Base-by-base conservation (phyloP, 2,888 invertebrate species). In the Sarcophaga caerulescens region DNA sequence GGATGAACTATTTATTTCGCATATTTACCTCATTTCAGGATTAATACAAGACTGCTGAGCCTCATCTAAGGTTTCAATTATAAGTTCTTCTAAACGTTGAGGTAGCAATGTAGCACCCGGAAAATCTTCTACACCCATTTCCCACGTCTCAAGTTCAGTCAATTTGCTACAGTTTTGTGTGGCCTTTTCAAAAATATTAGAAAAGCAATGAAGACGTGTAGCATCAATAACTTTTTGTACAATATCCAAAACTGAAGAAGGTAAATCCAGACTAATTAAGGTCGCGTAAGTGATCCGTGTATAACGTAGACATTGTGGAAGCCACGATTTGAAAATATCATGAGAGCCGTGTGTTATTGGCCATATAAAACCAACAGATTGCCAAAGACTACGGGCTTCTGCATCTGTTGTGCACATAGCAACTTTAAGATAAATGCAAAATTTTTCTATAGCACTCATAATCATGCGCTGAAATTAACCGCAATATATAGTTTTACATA, bases 171-270 rank as follows among this genome's bases (percentile, higher is more conserved):
- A 95, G 88, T 96, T 96, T 87, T 96, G 96, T 21, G 96, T 96
- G 0, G 98, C 96, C 90, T 98, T 97, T 90, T 97, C 97, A 81
- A 99, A 96, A 88, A 98, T 95, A 85, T 96, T 96, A 11, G 95
- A 95, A 94, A 98, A 96, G 89, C 98, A 98, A 92, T 97, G 96
- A 80, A 97, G 94, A 88, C 98, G 95, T 90, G 98, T 95, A 92
- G 98, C 97, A 92, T 98, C 96, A 88, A 98, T 96, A 65, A 98
- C 95, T 88, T 95, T 95, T 90, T 97, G 96, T 74, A 99, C 95
- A 84, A 97, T 95, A 89, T 97, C 97, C 77, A 98, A 94, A 5
- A 97, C 97, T 93, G 98, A 98, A 78, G 96, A 96, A 0, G 98
- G 98, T 82, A 98, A 94, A 92, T 99, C 98, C 59, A 98, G 94